Evolutionary conservation across 2,797 vertebrate species (phyloP), one percentile per base, ranked within the genome.

Genomic region (Argya squamiceps): DNA sequence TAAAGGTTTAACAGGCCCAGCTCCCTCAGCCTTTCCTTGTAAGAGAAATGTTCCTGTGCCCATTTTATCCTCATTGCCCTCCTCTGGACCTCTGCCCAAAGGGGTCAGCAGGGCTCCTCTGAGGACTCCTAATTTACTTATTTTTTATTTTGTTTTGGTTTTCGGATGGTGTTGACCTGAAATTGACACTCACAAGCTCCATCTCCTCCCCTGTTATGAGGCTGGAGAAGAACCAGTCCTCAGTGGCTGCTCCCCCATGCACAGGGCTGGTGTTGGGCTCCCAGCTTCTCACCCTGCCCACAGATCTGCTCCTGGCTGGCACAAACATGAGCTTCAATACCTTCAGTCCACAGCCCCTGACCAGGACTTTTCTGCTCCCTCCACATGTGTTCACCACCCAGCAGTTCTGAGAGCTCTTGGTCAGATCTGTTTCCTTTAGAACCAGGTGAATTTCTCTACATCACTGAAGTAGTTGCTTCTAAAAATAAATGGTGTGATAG

Each of bases 221-320:
- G 29, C 29, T 36, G 20, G 50, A 49, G 27, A 10, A 36, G 60
- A 52, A 4, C 11, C 34, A 18, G 18, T 23, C 18, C 49, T 32
- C 2, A 3, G 11, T 17, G 11, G 3, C 50, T 11, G 59, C n/a
- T 68, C 3, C 17, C 8, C 10, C 24, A 1, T 0, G 0, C 5
- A 2, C 16, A 6, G 36, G 3, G 27, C 47, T 46, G 49, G 2
- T 17, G 53, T 3, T 41, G 78, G 50, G 26, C 36, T 59, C 47
- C 52, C 32, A 7, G 60, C 36, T 9, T 9, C 55, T 70, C 49
- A 11, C 50, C 47, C 14, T 46, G 5, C 6, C 26, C 62, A 5
- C 34, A 4, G 34, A 39, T 17, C n/a, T 47, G 68, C 27, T 77
- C 23, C 43, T 32, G 27, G 1, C 47, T 44, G 43, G 23, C 76